phyloP scores from a whole-genome alignment of 2,888 invertebrate species.

The Muschampia plurimacula region DNA sequence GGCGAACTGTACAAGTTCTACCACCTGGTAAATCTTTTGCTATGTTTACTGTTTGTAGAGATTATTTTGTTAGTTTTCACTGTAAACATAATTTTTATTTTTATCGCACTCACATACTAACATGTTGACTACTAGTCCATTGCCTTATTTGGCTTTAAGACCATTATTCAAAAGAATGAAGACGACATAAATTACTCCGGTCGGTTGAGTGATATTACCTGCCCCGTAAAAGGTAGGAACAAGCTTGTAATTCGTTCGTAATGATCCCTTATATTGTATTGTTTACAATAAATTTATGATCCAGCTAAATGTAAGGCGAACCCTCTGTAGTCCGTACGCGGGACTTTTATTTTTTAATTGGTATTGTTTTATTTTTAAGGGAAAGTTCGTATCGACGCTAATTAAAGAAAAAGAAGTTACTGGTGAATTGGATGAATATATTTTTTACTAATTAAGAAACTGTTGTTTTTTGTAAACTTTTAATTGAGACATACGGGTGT shows the following conservation, averaged over 20 bases:
- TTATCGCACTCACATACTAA: not conserved
- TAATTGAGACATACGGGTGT: not conserved
- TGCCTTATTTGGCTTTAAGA: constrained; percentile 12
- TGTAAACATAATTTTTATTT: too few relatives aligned
- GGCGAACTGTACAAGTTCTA: too few relatives aligned
- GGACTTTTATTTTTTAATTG: constrained; percentile 34
- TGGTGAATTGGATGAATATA: not conserved
- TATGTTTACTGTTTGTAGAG: too few relatives aligned
- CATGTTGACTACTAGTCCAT: not conserved
- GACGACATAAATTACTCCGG: constrained; percentile 21
- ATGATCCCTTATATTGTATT: constrained; percentile 31
- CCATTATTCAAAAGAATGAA: constrained; percentile 24
- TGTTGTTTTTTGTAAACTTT: not conserved
- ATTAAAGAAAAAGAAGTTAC: constrained; percentile 8
- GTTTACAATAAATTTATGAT: constrained; percentile 25
- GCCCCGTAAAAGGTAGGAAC: constrained; percentile 28
- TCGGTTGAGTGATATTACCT: constrained; percentile 31
- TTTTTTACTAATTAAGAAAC: not conserved
- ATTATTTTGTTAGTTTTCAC: too few relatives aligned
- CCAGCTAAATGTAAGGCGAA: not conserved
- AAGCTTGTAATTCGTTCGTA: constrained; percentile 32
- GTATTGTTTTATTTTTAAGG: constrained; percentile 26
- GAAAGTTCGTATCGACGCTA: constrained; percentile 23
- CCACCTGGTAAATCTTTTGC: too few relatives aligned
- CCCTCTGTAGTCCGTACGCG: not conserved